These are phyloP conservation scores for Nycticryphes semicollaris DNA, from an alignment of 2,113 vertebrate species.

Conservation along the genomic window DNA sequence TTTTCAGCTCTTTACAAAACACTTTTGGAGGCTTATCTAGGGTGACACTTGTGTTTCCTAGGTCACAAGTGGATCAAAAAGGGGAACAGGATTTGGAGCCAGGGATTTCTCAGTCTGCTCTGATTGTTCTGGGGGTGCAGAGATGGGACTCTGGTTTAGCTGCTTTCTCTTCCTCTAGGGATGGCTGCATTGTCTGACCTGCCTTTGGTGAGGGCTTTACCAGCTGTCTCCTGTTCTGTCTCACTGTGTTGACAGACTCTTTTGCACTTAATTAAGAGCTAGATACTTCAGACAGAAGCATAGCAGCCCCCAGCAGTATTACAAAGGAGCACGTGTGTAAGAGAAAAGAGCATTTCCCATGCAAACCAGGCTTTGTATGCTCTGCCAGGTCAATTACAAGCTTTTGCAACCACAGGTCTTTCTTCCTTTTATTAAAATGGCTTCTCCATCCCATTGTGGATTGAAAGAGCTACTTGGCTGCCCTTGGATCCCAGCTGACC, in stretches of 20 bases:
- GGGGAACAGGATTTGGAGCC: background rate
- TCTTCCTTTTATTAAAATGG: constrained; percentile 34
- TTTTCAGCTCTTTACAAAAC: background rate
- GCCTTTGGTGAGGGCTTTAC: background rate
- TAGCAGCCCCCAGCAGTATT: background rate
- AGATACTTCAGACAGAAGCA: background rate
- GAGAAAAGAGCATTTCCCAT: constrained; percentile 19
- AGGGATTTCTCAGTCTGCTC: background rate
- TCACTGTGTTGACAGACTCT: background rate
- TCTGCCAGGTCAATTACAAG: constrained; percentile 49
- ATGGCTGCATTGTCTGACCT: background rate
- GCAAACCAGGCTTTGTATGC: constrained; percentile 10
- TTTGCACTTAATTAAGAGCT: constrained; percentile 1
- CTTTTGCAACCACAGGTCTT: constrained; percentile 5
- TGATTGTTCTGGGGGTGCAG: background rate
- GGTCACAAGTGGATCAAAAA: background rate
- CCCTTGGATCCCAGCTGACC: background rate
- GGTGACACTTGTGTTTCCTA: background rate
- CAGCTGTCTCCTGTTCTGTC: background rate
- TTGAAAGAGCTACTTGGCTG: constrained; percentile 38
- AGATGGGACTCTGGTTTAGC: background rate
- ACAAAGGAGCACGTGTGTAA: constrained; percentile 20
- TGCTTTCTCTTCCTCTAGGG: background rate
- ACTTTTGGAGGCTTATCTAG: background rate
- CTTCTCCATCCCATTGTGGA: background rate